These are phyloP conservation scores for Conger conger DNA, from an alignment of 2,113 vertebrate genomes.

Conservation along the genomic window DNA sequence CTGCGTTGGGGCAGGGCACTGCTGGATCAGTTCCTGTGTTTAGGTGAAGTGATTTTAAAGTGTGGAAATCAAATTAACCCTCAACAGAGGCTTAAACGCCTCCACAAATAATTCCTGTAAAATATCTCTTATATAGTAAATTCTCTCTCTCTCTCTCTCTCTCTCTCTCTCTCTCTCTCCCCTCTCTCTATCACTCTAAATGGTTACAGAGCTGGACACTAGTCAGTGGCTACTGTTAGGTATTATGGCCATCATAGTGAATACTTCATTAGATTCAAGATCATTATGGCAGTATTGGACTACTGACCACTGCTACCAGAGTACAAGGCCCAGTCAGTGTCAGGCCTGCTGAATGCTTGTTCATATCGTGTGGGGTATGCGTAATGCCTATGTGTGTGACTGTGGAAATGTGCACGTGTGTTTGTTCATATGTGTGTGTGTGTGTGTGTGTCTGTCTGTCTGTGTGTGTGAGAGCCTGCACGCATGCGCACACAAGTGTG, in stretches of 20 bases:
- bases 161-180: too few relatives aligned
- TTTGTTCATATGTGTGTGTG: background rate
- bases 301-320: background rate
- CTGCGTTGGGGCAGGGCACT: background rate
- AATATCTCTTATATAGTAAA: too few relatives aligned
- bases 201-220: background rate
- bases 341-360: too few relatives aligned
- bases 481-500: constrained; percentile 21
- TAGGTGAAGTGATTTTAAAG: background rate
- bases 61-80: background rate
- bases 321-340: background rate
- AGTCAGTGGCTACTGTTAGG: background rate
- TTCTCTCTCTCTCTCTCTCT: too few relatives aligned
- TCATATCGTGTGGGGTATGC: too few relatives aligned
- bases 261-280: background rate
- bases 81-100: background rate
- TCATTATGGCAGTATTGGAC: background rate
- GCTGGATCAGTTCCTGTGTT: background rate
- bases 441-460: background rate
- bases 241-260: background rate
- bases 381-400: too few relatives aligned
- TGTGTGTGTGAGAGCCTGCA: constrained; percentile 10
- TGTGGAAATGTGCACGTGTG: background rate
- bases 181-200: background rate
- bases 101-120: too few relatives aligned